Percentiles rank a stretch among this genome's conserved stretches.
These are phyloP conservation scores for Drosophila willistoni DNA, from an alignment of 1,140 invertebrate species.

Conservation along the genomic window DNA sequence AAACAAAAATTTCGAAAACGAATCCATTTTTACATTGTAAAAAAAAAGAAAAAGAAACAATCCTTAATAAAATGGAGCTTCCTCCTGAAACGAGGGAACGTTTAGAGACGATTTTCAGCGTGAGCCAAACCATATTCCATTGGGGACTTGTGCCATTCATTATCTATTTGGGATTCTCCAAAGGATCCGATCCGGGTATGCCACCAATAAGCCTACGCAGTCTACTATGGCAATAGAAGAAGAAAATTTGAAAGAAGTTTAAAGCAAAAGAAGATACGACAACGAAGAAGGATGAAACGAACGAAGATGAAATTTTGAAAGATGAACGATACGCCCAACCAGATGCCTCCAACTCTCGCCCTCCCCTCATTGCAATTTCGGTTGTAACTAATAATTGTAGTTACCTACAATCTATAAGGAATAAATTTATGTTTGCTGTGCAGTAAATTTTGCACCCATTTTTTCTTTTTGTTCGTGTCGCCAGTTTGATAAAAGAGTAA, in stretches of 20 bases:
- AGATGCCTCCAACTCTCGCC: too few relatives aligned
- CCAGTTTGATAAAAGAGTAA: not conserved
- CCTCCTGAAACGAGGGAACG: not conserved
- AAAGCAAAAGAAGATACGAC: not conserved
- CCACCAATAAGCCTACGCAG: not conserved
- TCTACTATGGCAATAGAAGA: conserved; percentile 6
- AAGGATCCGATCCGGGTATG: not conserved
- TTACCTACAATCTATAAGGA: too few relatives aligned
- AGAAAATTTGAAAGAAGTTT: not conserved
- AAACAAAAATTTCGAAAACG: not conserved
- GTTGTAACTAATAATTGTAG: too few relatives aligned
- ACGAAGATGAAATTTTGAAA: not conserved
- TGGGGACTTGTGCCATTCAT: conserved; percentile 5
- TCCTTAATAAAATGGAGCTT: not conserved
- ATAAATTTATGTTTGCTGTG: too few relatives aligned
- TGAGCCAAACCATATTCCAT: not conserved
- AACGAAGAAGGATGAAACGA: not conserved
- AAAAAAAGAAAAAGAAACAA: not conserved
- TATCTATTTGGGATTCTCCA: not conserved
- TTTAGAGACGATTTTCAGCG: not conserved
- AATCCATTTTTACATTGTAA: not conserved
- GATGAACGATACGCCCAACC: too few relatives aligned
- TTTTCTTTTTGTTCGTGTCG: not conserved
- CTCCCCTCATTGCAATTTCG: too few relatives aligned
- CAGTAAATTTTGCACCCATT: too few relatives aligned